Conservation (phyloP, 2,888 invertebrate genomes). For the Yponomeuta cagnagella region DNA sequence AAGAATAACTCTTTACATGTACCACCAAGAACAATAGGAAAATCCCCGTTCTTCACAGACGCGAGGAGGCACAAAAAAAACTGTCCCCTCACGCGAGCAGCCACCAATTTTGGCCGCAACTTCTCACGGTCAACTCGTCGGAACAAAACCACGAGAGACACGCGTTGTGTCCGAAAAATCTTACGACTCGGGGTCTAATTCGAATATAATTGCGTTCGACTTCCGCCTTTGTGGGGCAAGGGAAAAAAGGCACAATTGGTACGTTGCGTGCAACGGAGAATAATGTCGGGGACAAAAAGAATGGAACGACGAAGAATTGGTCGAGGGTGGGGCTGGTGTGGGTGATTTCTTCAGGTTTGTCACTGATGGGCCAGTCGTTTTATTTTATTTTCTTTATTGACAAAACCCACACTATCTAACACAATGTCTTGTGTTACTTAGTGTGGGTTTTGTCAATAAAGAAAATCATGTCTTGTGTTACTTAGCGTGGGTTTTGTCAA, state of each 20-base stretch:
- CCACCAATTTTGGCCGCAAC: background rate
- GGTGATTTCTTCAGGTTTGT: background rate
- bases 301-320: constrained; percentile 6
- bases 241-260: constrained; percentile 61
- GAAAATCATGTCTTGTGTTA: too few relatives aligned
- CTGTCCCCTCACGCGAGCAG: background rate
- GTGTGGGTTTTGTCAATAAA: too few relatives aligned
- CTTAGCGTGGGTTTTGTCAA: too few relatives aligned
- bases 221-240: constrained; percentile 46
- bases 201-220: constrained; percentile 62
- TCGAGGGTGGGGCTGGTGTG: background rate
- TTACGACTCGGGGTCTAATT: constrained; percentile 41
- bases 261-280: constrained; percentile 56
- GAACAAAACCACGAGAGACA: constrained; percentile 1
- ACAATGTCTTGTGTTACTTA: too few relatives aligned
- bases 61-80: background rate
- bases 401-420: too few relatives aligned
- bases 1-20: too few relatives aligned
- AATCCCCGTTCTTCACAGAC: background rate
- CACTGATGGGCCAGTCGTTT: background rate
- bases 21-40: background rate
- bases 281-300: constrained; percentile 32
- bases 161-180: constrained; percentile 24
- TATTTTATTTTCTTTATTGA: too few relatives aligned
- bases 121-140: constrained; percentile 1